phyloP scores from a whole-genome alignment of 2,888 invertebrate genomes.

The Xestobium rufovillosum region DNA sequence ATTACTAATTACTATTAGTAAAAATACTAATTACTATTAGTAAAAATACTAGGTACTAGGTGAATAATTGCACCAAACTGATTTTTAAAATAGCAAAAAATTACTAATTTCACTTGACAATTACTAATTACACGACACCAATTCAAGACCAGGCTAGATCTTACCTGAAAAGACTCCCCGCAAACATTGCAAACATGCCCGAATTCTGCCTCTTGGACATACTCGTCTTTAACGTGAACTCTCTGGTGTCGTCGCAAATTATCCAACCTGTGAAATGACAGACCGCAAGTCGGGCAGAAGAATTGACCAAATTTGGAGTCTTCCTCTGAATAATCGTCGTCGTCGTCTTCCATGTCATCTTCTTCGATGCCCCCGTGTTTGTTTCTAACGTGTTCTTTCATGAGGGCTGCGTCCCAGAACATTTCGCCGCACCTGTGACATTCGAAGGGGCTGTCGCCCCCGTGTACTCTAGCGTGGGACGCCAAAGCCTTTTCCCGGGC shows the following conservation, averaged over 20 bases:
- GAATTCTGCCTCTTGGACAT: constrained; percentile 42
- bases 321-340: constrained; percentile 50
- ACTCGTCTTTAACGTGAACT: constrained; percentile 41
- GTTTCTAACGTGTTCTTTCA: constrained; percentile 53
- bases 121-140: no score
- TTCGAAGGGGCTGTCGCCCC: constrained; percentile 72
- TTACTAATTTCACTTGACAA: no score
- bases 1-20: no score
- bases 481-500: constrained; percentile 75
- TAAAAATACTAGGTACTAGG: no score
- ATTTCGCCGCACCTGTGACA: constrained; percentile 74
- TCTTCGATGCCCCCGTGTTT: constrained; percentile 48
- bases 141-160: no score
- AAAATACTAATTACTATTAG: no score
- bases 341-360: constrained; percentile 38
- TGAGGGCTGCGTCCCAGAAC: constrained; percentile 61
- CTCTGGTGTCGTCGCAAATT: constrained; percentile 59
- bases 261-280: constrained; percentile 71
- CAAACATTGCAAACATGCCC: constrained; percentile 72
- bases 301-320: constrained; percentile 53
- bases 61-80: no score
- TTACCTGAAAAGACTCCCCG: constrained; percentile 70
- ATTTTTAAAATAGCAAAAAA: no score
- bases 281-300: constrained; percentile 69
- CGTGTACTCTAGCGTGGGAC: constrained; percentile 70